Conservation (phyloP, 2,797 vertebrate species). For the Poecilia wingei region DNA sequence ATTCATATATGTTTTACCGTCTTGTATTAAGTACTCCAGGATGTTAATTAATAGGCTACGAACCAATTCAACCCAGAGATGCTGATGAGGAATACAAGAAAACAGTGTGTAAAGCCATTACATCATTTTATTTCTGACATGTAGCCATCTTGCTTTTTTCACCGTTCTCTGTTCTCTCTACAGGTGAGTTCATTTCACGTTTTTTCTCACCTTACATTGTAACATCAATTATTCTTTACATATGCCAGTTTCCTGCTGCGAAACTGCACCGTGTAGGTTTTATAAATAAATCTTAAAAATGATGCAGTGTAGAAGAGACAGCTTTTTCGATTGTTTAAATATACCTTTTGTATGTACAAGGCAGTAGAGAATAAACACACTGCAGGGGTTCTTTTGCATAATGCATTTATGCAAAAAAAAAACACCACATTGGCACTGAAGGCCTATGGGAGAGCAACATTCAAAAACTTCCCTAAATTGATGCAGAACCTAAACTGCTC, state of each 20-base stretch:
- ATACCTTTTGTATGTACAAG: constrained; percentile 15
- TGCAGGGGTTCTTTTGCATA: constrained; percentile 25
- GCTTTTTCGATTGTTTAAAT: neutral
- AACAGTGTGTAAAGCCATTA: neutral
- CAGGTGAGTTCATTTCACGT: neutral
- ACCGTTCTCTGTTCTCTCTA: neutral
- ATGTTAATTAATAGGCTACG: neutral
- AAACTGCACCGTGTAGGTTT: neutral
- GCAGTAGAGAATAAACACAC: constrained; percentile 11
- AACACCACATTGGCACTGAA: neutral
- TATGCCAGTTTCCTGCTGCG: neutral
- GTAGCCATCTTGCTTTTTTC: neutral
- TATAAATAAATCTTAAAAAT: neutral
- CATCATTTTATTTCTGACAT: neutral
- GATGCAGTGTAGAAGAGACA: constrained; percentile 5
- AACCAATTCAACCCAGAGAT: neutral
- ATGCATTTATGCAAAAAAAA: constrained; percentile 41
- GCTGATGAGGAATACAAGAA: neutral
- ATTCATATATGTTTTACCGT: neutral
- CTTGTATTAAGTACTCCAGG: neutral
- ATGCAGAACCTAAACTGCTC: constrained; percentile 19
- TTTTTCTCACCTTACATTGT: neutral
- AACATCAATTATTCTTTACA: neutral
- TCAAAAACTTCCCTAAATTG: constrained; percentile 19
- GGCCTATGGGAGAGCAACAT: constrained; percentile 1